Base-by-base conservation (phyloP, 1,140 invertebrate species). In the Acromyrmex heyeri region DNA sequence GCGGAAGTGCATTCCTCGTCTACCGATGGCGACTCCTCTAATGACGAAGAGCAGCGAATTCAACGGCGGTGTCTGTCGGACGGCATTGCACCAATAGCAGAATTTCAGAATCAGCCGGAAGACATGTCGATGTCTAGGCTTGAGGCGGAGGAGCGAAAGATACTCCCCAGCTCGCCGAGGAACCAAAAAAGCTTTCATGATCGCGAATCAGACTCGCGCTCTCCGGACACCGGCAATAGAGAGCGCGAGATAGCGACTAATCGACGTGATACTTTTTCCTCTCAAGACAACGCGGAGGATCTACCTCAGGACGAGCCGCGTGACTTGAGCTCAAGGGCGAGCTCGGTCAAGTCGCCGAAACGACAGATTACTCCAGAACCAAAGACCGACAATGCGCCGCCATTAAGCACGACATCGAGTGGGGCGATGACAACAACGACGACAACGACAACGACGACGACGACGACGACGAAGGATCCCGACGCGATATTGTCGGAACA, bases 11-110 rank as follows among this genome's bases (percentile, higher is more conserved):
- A 97, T 57, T 96, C 95, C 8, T 96, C 96, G 57, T 97, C 97
- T 86, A 96, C 96, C 18, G 96, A 97, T 69, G 96, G 96, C 16
- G 96, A 97, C 72, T 96, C 96, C 12, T 97, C 97, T 0, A 97
- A 96, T 88, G 97, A 97, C 91, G 92, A 96, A 5, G 89, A 91
- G 6, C 70, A 90, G 2, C 70, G 90, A 1, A 27, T 89, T 6
- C 79, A 91, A 12, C 57, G 85, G 14, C 89, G 89, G 0, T 86
- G 72, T 30, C 3, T 87, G 38, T 69, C 89, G 0, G 88, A 90
- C 8, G 24, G 73, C n/a, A 38, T 76, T 2, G 57, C 86, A 10
- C 34, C 79, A n/a, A 59, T 91, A 62, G 24, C 86, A 75, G 93
- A 96, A 62, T 96, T 96, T 48, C 94, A 95, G 78, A 96, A 96